phyloP scores from a whole-genome alignment of 2,113 vertebrate species.

The Eulacestoma nigropectus region DNA sequence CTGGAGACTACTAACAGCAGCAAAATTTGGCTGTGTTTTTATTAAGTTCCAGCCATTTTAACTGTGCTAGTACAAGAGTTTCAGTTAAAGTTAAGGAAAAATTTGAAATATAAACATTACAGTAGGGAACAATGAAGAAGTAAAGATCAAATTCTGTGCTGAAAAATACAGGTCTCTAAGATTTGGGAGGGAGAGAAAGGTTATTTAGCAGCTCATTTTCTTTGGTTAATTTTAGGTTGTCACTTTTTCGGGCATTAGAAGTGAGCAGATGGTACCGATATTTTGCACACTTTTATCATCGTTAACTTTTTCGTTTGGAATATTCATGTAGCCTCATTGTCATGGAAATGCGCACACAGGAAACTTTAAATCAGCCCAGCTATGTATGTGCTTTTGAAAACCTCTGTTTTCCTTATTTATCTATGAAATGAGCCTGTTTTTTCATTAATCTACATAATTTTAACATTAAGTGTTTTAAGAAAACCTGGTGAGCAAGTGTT shows the following conservation, averaged over 20 bases:
- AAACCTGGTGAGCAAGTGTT: not conserved
- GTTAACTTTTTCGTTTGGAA: conserved; percentile 4
- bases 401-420: conserved; percentile 15
- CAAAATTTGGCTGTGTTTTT: not conserved
- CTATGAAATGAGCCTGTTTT: not conserved
- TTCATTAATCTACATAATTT: not conserved
- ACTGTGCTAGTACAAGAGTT: not conserved
- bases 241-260: not conserved
- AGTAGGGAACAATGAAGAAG: not conserved
- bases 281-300: conserved; percentile 47
- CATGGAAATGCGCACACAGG: conserved; percentile 40
- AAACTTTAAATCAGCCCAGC: conserved; percentile 21
- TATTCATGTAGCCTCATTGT: conserved; percentile 47
- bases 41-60: not conserved
- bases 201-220: conserved; percentile 5
- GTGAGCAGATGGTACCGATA: conserved; percentile 57
- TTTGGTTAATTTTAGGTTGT: conserved; percentile 49
- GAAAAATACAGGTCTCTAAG: not conserved
- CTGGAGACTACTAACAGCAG: not conserved
- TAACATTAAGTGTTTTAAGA: not conserved
- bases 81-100: not conserved
- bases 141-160: not conserved
- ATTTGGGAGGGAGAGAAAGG: not conserved
- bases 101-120: not conserved
- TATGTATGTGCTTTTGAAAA: not conserved